Evolutionary conservation across 2,888 invertebrate genomes (phyloP), one percentile per base, ranked within the genome.

Genomic region (Torymus auratus): DNA sequence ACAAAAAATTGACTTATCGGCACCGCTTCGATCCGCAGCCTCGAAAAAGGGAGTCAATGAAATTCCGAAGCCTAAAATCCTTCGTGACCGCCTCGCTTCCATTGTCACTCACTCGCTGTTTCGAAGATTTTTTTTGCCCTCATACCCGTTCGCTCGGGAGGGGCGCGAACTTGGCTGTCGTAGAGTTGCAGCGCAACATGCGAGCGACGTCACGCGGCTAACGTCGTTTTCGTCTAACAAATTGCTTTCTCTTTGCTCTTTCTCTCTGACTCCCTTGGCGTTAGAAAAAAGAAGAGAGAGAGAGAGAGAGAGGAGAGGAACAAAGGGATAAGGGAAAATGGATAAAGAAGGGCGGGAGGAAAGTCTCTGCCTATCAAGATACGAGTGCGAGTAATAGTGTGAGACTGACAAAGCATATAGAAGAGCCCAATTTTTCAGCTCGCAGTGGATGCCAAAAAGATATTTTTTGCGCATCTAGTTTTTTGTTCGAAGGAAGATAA

Each of bases 221-320:
- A 82, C 72, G 55, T 79, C 75, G 68, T 82, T 79, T 75, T 72
- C 79, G 75, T 20, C 67, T 79, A 75, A 82, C 71, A 82, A 79
- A 82, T 82, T 82, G 78, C 75, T 79, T 79, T 78, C 52, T 58
- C 78, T 69, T 73, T 73, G 61, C 50, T 56, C 62, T 58, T 50
- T 56, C 65, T 58, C 58, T 56, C 65, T 7, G 17, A 23, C 3
- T 23, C 61, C 11, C 11, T 13, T 23, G 23, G 13, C 23, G 14
- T 12, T 52, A 20, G 52, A 1, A 53, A 28, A n/a, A 28, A 23
- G 20, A 69, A 11, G 12, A 69, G 20, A n/a, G 5, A 68, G 23
- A 55, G 41, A 15, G 58, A 15, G 15, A 69, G 41, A 55, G 58
- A 17, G 53, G n/a, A 28, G 53, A 28, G 23, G 53, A 13, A 61